These are phyloP conservation scores for Callyntrura guangdongensis DNA, from an alignment of 2,888 invertebrate genomes.

Conservation along the genomic window DNA sequence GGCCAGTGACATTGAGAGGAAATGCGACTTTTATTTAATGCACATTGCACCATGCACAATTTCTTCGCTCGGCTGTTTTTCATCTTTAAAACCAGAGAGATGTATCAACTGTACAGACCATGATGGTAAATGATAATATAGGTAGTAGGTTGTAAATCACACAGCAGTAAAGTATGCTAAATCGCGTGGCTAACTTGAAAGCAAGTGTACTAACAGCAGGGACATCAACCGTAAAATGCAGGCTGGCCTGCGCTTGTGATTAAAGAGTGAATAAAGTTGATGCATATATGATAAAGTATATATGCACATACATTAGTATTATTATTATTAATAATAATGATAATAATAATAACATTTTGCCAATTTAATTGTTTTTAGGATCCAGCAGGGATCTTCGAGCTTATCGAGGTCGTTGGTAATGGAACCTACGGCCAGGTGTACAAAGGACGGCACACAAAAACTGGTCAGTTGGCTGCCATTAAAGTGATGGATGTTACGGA, in stretches of 20 bases:
- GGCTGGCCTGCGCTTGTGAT: too few relatives aligned
- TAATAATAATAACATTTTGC: background rate
- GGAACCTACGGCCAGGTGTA: constrained; percentile 99
- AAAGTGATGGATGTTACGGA: constrained; percentile 93
- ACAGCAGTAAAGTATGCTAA: background rate
- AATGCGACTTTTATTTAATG: constrained; percentile 56
- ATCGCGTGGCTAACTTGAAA: background rate
- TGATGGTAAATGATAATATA: too few relatives aligned
- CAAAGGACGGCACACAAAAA: constrained; percentile 99
- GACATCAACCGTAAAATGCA: background rate
- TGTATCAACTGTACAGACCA: too few relatives aligned
- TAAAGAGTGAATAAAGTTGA: too few relatives aligned
- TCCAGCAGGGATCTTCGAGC: constrained; percentile 99
- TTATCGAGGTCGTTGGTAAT: constrained; percentile 99
- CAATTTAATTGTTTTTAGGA: constrained; percentile 91
- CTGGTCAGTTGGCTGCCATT: constrained; percentile 99
- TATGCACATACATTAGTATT: too few relatives aligned
- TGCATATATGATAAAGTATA: too few relatives aligned
- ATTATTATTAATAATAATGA: too few relatives aligned
- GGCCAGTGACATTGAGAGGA: constrained; percentile 63
- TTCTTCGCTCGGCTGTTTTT: background rate
- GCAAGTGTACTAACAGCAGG: background rate
- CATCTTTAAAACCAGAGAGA: constrained; percentile 12
- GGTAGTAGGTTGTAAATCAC: background rate
- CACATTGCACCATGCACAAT: constrained; percentile 26